Evolutionary conservation across 2,797 vertebrate genomes (phyloP), one percentile per base, ranked within the genome.

Genomic region (Tiaroga cobitis): DNA sequence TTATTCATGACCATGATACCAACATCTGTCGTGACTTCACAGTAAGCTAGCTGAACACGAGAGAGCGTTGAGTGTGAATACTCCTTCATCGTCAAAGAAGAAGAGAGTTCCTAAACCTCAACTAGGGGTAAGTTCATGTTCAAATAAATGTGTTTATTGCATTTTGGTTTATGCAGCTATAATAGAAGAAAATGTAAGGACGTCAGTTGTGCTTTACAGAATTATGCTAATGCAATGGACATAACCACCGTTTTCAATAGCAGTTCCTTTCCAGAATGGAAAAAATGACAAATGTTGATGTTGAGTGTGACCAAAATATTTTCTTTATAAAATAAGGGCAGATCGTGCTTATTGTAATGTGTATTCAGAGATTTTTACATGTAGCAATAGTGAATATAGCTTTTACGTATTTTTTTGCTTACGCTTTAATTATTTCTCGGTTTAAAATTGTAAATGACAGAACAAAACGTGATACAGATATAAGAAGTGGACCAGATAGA

Each of bases 11-110:
- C 92, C 90, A 93, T 93, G 93, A 95, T 88, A 91, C 87, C 87
- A 94, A 95, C 94, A 95, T 95, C 94, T 95, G 95, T 92, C 92
- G 80, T 89, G 81, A 85, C 88, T 82, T 86, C 37, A 86, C 90
- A 85, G 51, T 85, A 59, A 89, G 90, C 90, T 90, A 86, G 81
- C 77, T 73, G 86, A 89, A 90, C 81, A 79, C 82, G 74, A 86
- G 86, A 70, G 72, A 86, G 88, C 83, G 70, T 86, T 69, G 19
- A 84, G 88, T 90, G 82, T 91, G 46, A 73, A 83, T 54, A 65
- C 24, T 26, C 51, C 15, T 18, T 51, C 49, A 32, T 41, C 56
- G 6, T 69, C 73, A 54, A 51, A 34, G 65, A 39, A 34, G 86
- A 59, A 86, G 68, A 73, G n/a, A 16, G 3, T 26, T 72, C 26